Conservation (phyloP, 1,140 invertebrate species). For the Zaprionus capensis region DNA sequence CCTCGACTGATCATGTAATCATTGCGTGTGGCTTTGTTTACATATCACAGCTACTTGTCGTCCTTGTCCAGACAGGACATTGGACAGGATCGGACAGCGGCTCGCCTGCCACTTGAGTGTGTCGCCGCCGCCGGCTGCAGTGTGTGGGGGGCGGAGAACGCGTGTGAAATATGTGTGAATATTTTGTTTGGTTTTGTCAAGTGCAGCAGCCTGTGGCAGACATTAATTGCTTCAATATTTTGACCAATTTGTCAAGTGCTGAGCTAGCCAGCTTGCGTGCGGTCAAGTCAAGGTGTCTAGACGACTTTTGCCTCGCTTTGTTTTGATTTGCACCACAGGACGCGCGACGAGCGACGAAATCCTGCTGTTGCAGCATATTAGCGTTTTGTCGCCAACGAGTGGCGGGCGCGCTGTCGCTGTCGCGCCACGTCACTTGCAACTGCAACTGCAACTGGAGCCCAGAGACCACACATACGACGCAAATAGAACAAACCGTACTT, state of each 20-base stretch:
- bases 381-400: conserved; percentile 49
- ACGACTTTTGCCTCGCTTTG: conserved; percentile 33
- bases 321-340: conserved; percentile 68
- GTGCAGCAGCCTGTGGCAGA: conserved; percentile 40
- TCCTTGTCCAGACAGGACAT: conserved; percentile 45
- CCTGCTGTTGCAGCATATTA: conserved; percentile 49
- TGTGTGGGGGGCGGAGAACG: background rate
- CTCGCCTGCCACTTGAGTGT: conserved; percentile 55
- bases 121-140: conserved; percentile 55
- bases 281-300: conserved; percentile 54
- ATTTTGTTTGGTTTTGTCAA: conserved; percentile 32
- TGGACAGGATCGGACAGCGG: conserved; percentile 12
- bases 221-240: conserved; percentile 55
- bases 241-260: conserved; percentile 45
- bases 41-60: conserved; percentile 63
- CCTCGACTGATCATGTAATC: conserved; percentile 66
- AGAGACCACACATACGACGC: conserved; percentile 62
- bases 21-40: conserved; percentile 69
- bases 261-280: conserved; percentile 9
- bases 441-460: conserved; percentile 4
- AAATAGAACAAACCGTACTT: conserved; percentile 61
- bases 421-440: background rate
- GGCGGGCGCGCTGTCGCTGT: conserved; percentile 15
- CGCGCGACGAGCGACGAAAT: conserved; percentile 34
- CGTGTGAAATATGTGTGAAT: conserved; percentile 73